Evolutionary conservation across 2,113 vertebrate genomes (phyloP).

Genomic region (Lasiurus cinereus): DNA sequence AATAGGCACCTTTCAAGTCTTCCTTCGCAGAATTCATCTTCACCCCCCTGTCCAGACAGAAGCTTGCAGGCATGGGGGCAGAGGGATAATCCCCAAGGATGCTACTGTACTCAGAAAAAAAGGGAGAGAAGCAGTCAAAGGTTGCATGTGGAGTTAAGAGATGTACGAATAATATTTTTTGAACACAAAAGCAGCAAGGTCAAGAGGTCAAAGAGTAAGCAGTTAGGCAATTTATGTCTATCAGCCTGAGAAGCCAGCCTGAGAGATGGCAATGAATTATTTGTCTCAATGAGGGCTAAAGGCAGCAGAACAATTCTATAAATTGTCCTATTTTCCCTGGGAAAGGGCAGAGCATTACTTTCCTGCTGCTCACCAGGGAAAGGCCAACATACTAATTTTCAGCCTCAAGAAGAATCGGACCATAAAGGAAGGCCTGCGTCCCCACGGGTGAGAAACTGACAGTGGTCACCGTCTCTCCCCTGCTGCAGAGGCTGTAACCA

Average conservation of each 20-base stretch:
- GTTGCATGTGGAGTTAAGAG: constrained; percentile 51
- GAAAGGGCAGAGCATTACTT: neutral
- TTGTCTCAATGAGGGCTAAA: constrained; percentile 60
- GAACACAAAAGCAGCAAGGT: constrained; percentile 66
- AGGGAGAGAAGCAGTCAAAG: neutral
- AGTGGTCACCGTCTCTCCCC: neutral
- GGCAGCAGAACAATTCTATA: constrained; percentile 65
- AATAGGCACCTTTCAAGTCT: neutral
- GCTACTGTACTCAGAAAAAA: neutral
- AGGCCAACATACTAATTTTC: constrained; percentile 36
- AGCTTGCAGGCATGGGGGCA: neutral
- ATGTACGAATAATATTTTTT: constrained; percentile 65
- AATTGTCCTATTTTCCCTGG: constrained; percentile 54
- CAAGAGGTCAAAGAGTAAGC: constrained; percentile 73
- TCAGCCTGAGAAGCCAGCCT: constrained; percentile 57
- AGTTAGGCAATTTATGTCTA: constrained; percentile 76
- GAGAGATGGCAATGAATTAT: constrained; percentile 70
- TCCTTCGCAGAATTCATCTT: neutral
- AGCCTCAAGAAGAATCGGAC: constrained; percentile 27
- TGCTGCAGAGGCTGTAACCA: neutral
- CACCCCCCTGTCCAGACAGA: neutral
- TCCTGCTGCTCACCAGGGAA: constrained; percentile 39
- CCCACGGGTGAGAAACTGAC: neutral
- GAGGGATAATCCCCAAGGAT: neutral
- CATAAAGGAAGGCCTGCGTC: neutral